These are phyloP conservation scores for Drosophila malerkotliana DNA, from an alignment of 1,140 invertebrate species.

Conservation along the genomic window DNA sequence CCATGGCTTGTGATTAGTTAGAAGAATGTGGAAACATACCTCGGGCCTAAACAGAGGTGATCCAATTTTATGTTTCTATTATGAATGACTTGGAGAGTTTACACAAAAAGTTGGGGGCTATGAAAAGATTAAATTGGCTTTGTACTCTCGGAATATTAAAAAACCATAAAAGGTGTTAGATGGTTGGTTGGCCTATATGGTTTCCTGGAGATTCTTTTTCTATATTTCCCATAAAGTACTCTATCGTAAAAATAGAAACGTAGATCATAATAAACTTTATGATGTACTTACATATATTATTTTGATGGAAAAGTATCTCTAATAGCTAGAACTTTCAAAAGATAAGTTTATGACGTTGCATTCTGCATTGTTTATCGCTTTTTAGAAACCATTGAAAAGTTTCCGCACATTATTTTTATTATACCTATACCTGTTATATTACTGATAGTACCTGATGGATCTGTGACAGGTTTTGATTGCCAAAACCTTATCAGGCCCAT, in stretches of 20 bases:
- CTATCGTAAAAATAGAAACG: too few species aligned
- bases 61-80: constrained; percentile 12
- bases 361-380: background rate
- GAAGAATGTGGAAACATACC: constrained; percentile 20
- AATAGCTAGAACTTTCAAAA: constrained; percentile 4
- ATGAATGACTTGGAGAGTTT: background rate
- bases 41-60: constrained; percentile 8
- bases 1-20: constrained; percentile 21
- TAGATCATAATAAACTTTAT: background rate
- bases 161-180: too few species aligned
- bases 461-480: background rate
- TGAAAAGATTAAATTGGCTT: background rate
- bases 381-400: background rate
- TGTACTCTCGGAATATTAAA: background rate
- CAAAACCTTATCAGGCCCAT: background rate
- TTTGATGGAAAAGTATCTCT: background rate
- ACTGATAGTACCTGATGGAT: constrained; percentile 1
- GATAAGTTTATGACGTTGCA: background rate
- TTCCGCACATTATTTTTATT: background rate
- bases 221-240: too few species aligned
- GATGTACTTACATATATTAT: too few species aligned
- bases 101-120: background rate
- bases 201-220: too few species aligned
- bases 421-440: background rate
- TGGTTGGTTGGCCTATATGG: too few species aligned